A percentile compares a stretch with the other conserved stretches of the same genome.
Conservation (phyloP, 2,888 invertebrate genomes). For the Trissoscelio sp. region DNA sequence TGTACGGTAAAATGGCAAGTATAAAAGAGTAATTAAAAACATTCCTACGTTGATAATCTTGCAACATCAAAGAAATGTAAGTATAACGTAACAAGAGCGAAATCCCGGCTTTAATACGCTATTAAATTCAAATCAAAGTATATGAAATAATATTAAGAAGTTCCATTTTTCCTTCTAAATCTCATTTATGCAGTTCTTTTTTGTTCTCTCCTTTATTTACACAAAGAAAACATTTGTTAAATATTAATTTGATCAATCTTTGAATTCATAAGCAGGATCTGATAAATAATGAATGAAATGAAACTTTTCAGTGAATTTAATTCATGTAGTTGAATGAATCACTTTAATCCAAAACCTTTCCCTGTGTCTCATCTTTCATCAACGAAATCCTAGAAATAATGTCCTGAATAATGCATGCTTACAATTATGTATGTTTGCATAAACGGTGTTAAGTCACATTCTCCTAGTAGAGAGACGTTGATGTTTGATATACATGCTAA, state of each 20-base stretch:
- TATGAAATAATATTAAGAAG: too few species aligned
- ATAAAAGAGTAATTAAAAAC: conserved; percentile 6
- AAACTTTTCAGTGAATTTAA: too few species aligned
- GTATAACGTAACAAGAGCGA: too few species aligned
- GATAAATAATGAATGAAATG: too few species aligned
- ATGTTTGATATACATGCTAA: conserved; percentile 34
- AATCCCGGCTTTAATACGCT: not conserved
- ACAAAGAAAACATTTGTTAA: too few species aligned
- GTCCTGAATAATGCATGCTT: conserved; percentile 4
- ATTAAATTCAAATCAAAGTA: not conserved
- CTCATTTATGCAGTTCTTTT: too few species aligned
- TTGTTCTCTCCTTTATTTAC: too few species aligned
- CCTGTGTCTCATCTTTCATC: not conserved
- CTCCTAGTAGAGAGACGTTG: not conserved
- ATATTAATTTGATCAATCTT: too few species aligned
- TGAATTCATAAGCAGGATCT: too few species aligned
- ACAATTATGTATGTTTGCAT: conserved; percentile 29
- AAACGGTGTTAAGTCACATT: conserved; percentile 34
- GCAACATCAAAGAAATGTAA: not conserved
- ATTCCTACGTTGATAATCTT: not conserved
- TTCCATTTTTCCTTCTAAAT: too few species aligned
- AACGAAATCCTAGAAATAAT: not conserved
- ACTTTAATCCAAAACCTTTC: too few species aligned
- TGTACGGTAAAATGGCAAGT: not conserved
- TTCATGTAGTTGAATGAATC: too few species aligned